phyloP scores from a whole-genome alignment of 2,888 invertebrate species.

The Leptodirus hochenwartii region DNA sequence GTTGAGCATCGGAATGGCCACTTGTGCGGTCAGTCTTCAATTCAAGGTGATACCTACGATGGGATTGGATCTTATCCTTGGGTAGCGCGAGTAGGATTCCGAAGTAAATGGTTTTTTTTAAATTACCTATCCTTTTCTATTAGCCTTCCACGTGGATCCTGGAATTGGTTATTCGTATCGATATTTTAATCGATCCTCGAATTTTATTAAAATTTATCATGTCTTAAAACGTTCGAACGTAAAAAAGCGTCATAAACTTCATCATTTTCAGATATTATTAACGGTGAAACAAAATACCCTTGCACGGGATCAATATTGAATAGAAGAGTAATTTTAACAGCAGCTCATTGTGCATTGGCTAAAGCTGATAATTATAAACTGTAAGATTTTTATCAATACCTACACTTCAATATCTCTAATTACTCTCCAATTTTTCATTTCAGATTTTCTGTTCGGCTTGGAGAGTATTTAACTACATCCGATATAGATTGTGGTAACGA shows the following conservation, averaged over 20 bases:
- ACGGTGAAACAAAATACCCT: slow-evolving; percentile 51
- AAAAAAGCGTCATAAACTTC: too few species aligned
- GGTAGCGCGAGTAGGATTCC: slow-evolving; percentile 57
- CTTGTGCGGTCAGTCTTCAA: slow-evolving; percentile 45
- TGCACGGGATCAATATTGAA: slow-evolving; percentile 57
- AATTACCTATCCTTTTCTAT: slow-evolving; percentile 3
- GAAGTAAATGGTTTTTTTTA: slow-evolving; percentile 33
- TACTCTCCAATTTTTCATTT: slow-evolving; percentile 2
- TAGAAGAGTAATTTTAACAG: slow-evolving; percentile 43
- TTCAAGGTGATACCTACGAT: slow-evolving; percentile 42
- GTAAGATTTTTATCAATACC: slow-evolving; percentile 29
- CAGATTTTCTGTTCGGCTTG: slow-evolving; percentile 53
- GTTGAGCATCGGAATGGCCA: slow-evolving; percentile 22
- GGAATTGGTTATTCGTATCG: too few species aligned
- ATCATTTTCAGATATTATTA: slow-evolving; percentile 44
- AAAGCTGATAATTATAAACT: slow-evolving; percentile 57
- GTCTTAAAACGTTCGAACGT: too few species aligned
- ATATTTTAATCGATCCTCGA: too few species aligned
- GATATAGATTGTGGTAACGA: slow-evolving; percentile 58
- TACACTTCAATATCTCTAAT: neutral
- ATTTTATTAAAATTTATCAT: too few species aligned
- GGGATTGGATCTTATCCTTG: slow-evolving; percentile 60
- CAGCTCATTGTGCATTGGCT: slow-evolving; percentile 63
- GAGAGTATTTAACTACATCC: slow-evolving; percentile 52
- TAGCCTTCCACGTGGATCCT: neutral